Base-by-base conservation (phyloP, 2,888 invertebrate species). In the Parnassius mnemosyne region DNA sequence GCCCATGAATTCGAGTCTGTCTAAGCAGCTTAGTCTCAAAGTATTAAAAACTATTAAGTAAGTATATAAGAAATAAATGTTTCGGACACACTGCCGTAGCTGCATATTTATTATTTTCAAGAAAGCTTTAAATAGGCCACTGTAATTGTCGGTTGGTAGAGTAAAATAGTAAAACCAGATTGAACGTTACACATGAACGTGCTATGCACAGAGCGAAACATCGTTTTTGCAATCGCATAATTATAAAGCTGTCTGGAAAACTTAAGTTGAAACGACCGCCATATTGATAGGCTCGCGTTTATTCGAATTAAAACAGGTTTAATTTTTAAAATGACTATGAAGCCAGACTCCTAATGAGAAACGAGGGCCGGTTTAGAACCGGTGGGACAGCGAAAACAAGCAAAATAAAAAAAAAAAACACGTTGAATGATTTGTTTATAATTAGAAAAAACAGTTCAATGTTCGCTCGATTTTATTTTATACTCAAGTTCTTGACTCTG, bases 271-370 rank as follows among this genome's bases (percentile, higher is more conserved):
- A 55, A 41, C 50, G 53, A 50, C 46, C 25, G 58, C 65, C 59
- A 50, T 57, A 65, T 49, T 56, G 58, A 53, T 44, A 56, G 43
- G 58, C 58, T 62, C 56, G 60, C 62, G 61, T 65, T 62, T 61
- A 63, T 59, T 53, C 55, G 57, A 44, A 58, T 25, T 5, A 50
- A 53, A 63, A 66, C 65, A 47, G 61, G 58, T 62, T 64, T 60
- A 5, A 43, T 60, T 53, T 62, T 61, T 65, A 64, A 62, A 60
- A 56, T 60, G 51, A 57, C 60, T 57, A 67, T 57, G 61, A 64
- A 65, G 63, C 53, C 59, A 43, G 52, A 54, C 53, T n/a, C 47
- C 53, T 65, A 65, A 66, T 63, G 60, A 60, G 57, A 57, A 43
- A 34, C 57, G n/a, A 13, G 44, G 61, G 46, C 60, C 55, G 56